phyloP scores from a whole-genome alignment of 1,140 invertebrate species.

The Apis cerana region DNA sequence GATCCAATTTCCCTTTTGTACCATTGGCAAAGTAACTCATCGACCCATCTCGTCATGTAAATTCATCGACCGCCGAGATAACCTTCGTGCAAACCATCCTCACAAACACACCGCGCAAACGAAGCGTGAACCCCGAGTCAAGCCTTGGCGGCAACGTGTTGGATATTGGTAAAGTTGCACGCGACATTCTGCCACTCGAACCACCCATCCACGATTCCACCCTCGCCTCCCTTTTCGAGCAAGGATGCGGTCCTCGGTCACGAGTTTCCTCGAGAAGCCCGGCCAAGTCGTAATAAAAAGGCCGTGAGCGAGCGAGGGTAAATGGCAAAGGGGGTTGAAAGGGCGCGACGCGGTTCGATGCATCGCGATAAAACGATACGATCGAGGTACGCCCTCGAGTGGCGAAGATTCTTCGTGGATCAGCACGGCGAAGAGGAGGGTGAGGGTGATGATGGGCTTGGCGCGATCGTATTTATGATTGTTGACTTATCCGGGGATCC shows the following conservation, averaged over 20 bases:
- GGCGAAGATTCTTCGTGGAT: slow-evolving; percentile 5
- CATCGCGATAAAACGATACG: slow-evolving; percentile 45
- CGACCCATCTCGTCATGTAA: slow-evolving; percentile 44
- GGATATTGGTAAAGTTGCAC: slow-evolving; percentile 79
- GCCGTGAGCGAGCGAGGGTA: slow-evolving; percentile 1
- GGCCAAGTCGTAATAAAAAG: slow-evolving; percentile 57
- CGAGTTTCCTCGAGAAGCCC: slow-evolving; percentile 36
- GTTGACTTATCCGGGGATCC: not conserved
- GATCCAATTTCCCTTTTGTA: slow-evolving; percentile 19
- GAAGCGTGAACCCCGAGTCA: too few species aligned
- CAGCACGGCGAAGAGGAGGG: not conserved
- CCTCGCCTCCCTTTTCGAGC: slow-evolving; percentile 35
- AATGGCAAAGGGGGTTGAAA: slow-evolving; percentile 2
- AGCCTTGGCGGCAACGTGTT: slow-evolving; percentile 56
- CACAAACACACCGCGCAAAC: too few species aligned
- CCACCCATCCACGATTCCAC: slow-evolving; percentile 27
- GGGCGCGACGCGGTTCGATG: slow-evolving; percentile 7
- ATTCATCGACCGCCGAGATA: slow-evolving; percentile 52
- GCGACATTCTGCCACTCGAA: slow-evolving; percentile 74
- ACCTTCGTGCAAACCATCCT: too few species aligned
- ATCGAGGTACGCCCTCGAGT: slow-evolving; percentile 9
- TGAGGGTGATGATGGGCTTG: too few species aligned
- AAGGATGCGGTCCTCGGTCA: slow-evolving; percentile 38
- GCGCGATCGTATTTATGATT: slow-evolving; percentile 13
- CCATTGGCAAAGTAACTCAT: not conserved